Evolutionary conservation across 2,113 vertebrate genomes (phyloP).

Genomic region (Nothoprocta pentlandii): DNA sequence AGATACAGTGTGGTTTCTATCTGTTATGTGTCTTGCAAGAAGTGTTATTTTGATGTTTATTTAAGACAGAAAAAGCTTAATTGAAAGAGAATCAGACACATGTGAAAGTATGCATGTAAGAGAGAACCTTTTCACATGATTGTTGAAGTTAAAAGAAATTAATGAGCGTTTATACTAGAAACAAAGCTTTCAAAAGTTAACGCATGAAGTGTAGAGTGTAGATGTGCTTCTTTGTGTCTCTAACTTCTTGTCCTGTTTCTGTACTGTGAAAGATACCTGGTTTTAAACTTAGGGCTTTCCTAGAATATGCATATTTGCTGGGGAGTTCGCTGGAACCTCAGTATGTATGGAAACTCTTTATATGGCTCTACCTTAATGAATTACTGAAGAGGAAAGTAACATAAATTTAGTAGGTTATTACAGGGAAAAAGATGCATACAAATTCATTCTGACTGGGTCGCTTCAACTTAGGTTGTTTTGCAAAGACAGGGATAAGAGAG

Average conservation of each 20-base stretch:
- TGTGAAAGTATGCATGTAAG: too few species aligned
- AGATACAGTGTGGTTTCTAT: neutral
- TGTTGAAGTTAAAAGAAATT: neutral
- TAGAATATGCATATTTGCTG: neutral
- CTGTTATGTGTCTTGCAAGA: neutral
- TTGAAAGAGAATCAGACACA: neutral
- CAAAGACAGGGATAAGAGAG: slow-evolving; percentile 22
- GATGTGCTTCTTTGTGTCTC: neutral
- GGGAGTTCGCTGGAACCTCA: neutral
- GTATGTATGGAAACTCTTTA: neutral
- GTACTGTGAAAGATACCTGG: neutral
- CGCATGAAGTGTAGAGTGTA: too few species aligned
- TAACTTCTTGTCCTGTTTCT: too few species aligned
- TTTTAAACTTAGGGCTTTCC: neutral
- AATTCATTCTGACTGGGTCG: slow-evolving; percentile 20
- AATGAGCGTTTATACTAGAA: neutral
- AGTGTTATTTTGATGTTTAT: neutral
- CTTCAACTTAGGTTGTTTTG: slow-evolving; percentile 50
- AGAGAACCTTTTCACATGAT: neutral
- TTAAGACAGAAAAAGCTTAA: neutral
- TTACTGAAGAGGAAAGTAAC: neutral
- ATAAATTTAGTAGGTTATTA: neutral
- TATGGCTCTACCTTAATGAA: neutral
- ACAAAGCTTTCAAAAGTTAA: too few species aligned
- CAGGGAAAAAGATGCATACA: neutral